Conservation (phyloP, 2,113 vertebrate genomes). For the Thymallus thymallus region DNA sequence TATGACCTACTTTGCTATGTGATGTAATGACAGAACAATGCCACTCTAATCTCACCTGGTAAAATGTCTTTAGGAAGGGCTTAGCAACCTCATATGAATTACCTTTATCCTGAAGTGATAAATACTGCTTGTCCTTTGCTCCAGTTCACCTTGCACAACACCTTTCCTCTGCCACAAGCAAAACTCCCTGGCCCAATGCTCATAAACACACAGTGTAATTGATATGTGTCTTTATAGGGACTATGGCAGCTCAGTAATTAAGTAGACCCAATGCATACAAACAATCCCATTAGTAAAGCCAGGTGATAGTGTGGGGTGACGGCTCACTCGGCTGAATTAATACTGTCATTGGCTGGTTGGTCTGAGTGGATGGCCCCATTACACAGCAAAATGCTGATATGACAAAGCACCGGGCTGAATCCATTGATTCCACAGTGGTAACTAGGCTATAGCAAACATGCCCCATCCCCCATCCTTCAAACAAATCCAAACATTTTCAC, state of each 20-base stretch:
- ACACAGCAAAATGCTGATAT: constrained; percentile 54
- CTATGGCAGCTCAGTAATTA: neutral
- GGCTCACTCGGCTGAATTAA: constrained; percentile 25
- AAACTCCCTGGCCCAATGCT: constrained; percentile 2
- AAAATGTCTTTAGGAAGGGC: constrained; percentile 17
- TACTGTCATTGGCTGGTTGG: constrained; percentile 32
- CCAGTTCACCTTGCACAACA: neutral
- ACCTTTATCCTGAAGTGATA: constrained; percentile 31
- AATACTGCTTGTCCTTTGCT: neutral
- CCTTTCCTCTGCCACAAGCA: constrained; percentile 26
- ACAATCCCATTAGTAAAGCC: neutral
- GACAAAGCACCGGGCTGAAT: constrained; percentile 61
- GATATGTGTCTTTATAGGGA: neutral
- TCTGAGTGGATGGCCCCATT: constrained; percentile 40
- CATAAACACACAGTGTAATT: neutral
- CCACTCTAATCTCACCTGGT: constrained; percentile 20
- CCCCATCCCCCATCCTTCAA: constrained; percentile 41
- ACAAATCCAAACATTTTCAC: constrained; percentile 39
- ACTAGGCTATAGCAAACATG: constrained; percentile 9
- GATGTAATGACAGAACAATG: constrained; percentile 22
- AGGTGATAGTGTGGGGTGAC: constrained; percentile 16
- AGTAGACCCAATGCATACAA: neutral
- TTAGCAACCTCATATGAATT: neutral
- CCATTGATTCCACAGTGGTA: constrained; percentile 38
- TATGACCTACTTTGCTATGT: constrained; percentile 37